Conservation (phyloP, 2,888 invertebrate species). For the Parnassius mnemosyne region DNA sequence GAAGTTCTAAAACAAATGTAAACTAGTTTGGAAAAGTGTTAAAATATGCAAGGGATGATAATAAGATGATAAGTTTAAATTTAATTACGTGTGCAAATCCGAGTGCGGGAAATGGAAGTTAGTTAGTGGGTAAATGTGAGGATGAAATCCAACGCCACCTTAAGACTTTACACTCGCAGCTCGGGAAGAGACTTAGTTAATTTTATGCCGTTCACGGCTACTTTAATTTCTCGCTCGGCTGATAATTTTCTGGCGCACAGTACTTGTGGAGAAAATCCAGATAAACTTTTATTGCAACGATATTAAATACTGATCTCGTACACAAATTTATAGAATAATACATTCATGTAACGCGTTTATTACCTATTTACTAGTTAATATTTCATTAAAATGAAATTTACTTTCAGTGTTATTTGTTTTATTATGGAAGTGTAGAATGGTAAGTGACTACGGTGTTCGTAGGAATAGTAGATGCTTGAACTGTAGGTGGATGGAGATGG, state of each 20-base stretch:
- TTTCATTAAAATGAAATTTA: too few relatives aligned
- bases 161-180: slow-evolving; percentile 45
- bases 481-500: too few relatives aligned
- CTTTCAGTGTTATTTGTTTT: too few relatives aligned
- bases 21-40: background rate
- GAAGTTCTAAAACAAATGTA: too few relatives aligned
- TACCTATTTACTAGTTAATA: background rate
- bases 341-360: background rate
- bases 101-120: slow-evolving; percentile 39
- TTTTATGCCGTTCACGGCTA: slow-evolving; percentile 75
- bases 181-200: slow-evolving; percentile 60
- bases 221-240: slow-evolving; percentile 72
- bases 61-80: slow-evolving; percentile 40
- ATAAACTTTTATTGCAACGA: background rate
- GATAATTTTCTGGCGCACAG: slow-evolving; percentile 70
- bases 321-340: background rate
- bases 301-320: slow-evolving; percentile 9
- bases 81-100: slow-evolving; percentile 58
- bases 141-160: slow-evolving; percentile 50
- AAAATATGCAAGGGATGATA: slow-evolving; percentile 7
- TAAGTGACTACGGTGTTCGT: too few relatives aligned
- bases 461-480: too few relatives aligned
- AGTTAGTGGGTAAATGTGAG: slow-evolving; percentile 38
- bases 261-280: slow-evolving; percentile 60
- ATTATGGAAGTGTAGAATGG: too few relatives aligned